A percentile compares a stretch with the other conserved stretches of the same genome.
Conservation (phyloP, 1,140 invertebrate species). For the Zaprionus lachaisei region DNA sequence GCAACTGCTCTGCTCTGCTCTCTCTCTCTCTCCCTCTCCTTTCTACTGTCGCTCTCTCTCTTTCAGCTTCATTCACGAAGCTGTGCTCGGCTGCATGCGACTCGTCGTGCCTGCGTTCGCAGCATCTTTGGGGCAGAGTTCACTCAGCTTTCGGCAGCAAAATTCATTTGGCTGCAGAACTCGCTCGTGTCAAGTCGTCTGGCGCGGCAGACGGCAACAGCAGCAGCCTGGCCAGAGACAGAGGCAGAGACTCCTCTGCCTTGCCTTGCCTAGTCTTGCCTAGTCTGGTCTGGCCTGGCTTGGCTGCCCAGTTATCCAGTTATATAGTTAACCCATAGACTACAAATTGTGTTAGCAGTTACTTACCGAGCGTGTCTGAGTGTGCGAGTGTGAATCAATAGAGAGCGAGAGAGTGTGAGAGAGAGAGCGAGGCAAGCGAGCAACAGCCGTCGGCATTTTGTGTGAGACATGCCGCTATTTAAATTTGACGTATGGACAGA, state of each 20-base stretch:
- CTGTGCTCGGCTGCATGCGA: constrained; percentile 23
- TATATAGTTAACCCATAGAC: constrained; percentile 45
- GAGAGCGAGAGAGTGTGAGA: background rate
- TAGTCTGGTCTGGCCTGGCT: background rate
- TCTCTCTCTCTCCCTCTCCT: constrained; percentile 1
- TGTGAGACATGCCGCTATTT: constrained; percentile 33
- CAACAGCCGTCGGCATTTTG: constrained; percentile 71
- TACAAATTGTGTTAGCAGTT: constrained; percentile 56
- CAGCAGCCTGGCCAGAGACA: background rate
- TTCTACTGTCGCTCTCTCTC: constrained; percentile 1
- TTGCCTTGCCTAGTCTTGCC: background rate
- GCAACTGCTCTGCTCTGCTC: constrained; percentile 6
- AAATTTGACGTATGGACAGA: constrained; percentile 39
- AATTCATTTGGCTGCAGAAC: constrained; percentile 83
- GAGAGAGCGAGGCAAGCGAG: constrained; percentile 48
- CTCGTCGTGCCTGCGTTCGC: constrained; percentile 39
- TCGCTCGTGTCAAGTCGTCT: constrained; percentile 79
- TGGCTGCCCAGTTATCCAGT: constrained; percentile 36
- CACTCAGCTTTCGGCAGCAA: constrained; percentile 30
- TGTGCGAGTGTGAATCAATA: constrained; percentile 43
- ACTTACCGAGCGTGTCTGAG: constrained; percentile 34
- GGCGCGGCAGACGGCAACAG: constrained; percentile 40
- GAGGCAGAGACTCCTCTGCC: background rate
- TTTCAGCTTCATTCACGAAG: constrained; percentile 15
- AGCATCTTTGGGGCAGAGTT: constrained; percentile 68